A percentile compares a stretch with the other conserved stretches of the same genome.
phyloP scores from a whole-genome alignment of 2,113 vertebrate genomes.

The Corythoichthys haematopterus region DNA sequence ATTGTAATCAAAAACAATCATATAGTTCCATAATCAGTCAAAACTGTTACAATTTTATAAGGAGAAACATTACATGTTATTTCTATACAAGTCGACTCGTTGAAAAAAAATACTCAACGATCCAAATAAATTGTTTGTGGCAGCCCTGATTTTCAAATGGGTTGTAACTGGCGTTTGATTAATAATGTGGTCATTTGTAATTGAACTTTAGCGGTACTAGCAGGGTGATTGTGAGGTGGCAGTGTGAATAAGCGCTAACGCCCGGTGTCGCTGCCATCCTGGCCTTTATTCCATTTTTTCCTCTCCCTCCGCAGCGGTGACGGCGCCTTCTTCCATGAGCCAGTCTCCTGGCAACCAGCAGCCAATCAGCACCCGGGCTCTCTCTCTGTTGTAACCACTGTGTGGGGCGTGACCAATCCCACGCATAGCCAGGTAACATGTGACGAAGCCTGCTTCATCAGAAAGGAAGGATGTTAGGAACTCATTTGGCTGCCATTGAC shows the following conservation, averaged over 20 bases:
- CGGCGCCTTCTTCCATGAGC: constrained; percentile 67
- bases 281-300: neutral
- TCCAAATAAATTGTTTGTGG: no score
- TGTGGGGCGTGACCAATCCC: constrained; percentile 90
- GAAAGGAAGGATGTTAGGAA: neutral
- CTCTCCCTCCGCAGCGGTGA: constrained; percentile 34
- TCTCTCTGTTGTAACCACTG: constrained; percentile 90
- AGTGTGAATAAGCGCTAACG: neutral
- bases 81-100: neutral
- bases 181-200: neutral
- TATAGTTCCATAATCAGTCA: no score
- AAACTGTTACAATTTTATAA: no score
- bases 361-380: constrained; percentile 86
- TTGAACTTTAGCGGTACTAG: neutral
- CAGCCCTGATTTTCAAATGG: neutral
- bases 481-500: neutral
- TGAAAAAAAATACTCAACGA: no score
- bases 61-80: neutral
- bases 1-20: no score
- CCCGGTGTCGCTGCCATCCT: neutral
- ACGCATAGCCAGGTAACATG: constrained; percentile 84
- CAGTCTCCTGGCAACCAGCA: constrained; percentile 77
- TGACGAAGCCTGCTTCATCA: constrained; percentile 1
- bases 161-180: neutral
- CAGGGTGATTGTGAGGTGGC: neutral